phyloP scores from a whole-genome alignment of 2,797 vertebrate genomes.

The Enteromius viviparus region DNA sequence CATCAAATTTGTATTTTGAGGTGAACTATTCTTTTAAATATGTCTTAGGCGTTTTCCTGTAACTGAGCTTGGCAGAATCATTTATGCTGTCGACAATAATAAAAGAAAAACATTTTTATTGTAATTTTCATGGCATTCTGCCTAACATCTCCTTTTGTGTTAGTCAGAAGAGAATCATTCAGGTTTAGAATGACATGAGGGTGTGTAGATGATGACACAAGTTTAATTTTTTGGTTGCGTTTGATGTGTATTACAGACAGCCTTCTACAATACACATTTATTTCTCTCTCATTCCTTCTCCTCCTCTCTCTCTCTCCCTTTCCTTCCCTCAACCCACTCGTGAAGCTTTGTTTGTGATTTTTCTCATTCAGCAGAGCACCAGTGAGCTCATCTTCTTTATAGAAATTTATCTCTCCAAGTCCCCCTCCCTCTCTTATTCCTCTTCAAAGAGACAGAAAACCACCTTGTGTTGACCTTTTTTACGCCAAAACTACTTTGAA shows the following conservation, averaged over 20 bases:
- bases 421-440: neutral
- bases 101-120: neutral
- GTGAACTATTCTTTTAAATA: neutral
- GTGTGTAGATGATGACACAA: constrained; percentile 14
- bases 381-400: constrained; percentile 38
- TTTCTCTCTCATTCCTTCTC: constrained; percentile 16
- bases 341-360: constrained; percentile 49
- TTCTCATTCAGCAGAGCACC: constrained; percentile 41
- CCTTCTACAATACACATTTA: constrained; percentile 45
- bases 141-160: constrained; percentile 13
- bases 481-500: neutral
- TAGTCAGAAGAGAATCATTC: neutral
- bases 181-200: neutral
- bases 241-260: constrained; percentile 28
- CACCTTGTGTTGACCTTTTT: constrained; percentile 18
- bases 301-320: constrained; percentile 3
- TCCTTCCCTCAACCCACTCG: constrained; percentile 42
- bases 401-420: constrained; percentile 32
- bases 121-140: neutral
- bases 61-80: neutral
- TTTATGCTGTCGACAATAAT: neutral
- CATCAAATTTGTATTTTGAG: neutral
- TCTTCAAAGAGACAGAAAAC: constrained; percentile 28
- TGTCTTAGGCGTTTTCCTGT: neutral
- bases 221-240: neutral